Evolutionary conservation across 2,888 invertebrate species (phyloP), one percentile per base, ranked within the genome.

Genomic region (Drosophila emarginata): DNA sequence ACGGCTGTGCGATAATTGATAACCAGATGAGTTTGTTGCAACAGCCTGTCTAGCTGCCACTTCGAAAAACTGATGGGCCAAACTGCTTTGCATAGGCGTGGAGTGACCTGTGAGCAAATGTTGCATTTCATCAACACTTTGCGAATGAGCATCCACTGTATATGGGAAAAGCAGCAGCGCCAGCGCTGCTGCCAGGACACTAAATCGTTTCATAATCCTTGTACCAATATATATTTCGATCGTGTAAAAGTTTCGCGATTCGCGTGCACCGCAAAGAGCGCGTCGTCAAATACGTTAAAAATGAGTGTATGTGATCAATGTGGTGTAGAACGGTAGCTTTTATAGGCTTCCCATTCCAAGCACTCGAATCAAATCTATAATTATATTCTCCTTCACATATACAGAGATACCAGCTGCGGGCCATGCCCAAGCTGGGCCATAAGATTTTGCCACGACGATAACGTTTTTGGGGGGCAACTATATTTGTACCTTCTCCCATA

Each of bases 21-120:
- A 67, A 15, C 18, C 58, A 0, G 67, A 69, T 15, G 15, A 11
- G 39, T 85, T 85, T 1, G n/a, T 9, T 1, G 23, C n/a, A 0
- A 15, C 14, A 1, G 63, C 37, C 1, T 64, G 51, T 4, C 82
- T 63, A 4, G 80, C 58, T 45, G 83, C 89, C 60, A 87, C 18
- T 3, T 76, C 62, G 54, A 76, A 91, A 73, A 91, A 91, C 63
- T 84, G 80, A 68, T 87, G 85, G 9, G 90, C 89, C 63, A 91
- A 60, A 71, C 89, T 90, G 67, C 77, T 83, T 23, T 79, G 79
- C 39, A 89, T 78, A 0, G 86, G 80, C 0, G 65, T 72, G 15
- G 81, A 79, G 53, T 86, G 26, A 9, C 87, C 84, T 9, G 74
- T 69, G 0, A 83, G 71, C 4, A 79, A 0, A 76, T 67, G 4